phyloP scores from a whole-genome alignment of 2,797 vertebrate genomes.

The Pteropus rufus region DNA sequence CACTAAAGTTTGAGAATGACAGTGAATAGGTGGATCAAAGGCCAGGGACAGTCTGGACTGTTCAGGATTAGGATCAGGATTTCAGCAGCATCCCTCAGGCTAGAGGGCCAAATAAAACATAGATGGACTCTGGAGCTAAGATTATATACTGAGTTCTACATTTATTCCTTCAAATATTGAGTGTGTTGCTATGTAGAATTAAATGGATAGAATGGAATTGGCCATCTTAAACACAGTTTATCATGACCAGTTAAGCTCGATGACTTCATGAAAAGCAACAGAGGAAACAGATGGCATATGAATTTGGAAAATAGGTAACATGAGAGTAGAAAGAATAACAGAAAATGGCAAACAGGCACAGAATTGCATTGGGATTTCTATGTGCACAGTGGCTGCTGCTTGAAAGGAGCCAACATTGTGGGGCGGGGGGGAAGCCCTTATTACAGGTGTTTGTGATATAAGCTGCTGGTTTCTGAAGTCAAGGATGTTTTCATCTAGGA shows the following conservation, averaged over 20 bases:
- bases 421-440: background rate
- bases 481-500: background rate
- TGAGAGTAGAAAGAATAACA: background rate
- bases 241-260: background rate
- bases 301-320: conserved; percentile 13
- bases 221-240: conserved; percentile 1
- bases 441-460: background rate
- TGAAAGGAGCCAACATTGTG: background rate
- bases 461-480: background rate
- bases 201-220: background rate
- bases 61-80: background rate
- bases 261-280: background rate
- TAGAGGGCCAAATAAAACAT: background rate
- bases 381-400: background rate
- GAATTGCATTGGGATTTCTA: background rate
- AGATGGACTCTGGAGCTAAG: background rate
- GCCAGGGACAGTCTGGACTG: background rate
- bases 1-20: background rate
- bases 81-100: background rate
- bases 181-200: background rate
- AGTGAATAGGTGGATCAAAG: background rate
- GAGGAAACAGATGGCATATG: background rate
- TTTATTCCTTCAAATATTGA: background rate
- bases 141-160: background rate
- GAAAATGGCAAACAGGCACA: background rate